Conservation (phyloP, 2,797 vertebrate species). For the Eleutherodactylus coqui region DNA sequence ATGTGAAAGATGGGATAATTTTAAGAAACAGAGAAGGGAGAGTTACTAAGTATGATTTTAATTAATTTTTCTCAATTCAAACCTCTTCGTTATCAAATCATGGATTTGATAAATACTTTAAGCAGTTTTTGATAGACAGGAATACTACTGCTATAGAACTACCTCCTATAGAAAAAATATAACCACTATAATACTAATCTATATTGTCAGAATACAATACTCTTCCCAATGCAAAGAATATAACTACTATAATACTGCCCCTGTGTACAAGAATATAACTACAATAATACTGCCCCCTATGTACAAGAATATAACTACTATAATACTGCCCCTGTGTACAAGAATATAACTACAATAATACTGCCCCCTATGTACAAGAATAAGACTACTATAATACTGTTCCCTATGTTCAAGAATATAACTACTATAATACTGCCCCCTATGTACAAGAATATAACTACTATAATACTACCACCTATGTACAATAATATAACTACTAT, state of each 20-base stretch:
- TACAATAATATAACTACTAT: too few species aligned
- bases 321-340: not conserved
- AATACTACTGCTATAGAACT: not conserved
- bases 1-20: too few species aligned
- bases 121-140: not conserved
- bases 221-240: not conserved
- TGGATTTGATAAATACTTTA: not conserved
- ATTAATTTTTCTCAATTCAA: too few species aligned
- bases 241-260: constrained; percentile 10
- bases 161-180: not conserved
- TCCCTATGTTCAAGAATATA: not conserved
- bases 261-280: constrained; percentile 4
- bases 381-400: constrained; percentile 6
- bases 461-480: not conserved
- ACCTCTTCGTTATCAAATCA: too few species aligned
- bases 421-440: too few species aligned
- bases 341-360: constrained; percentile 7
- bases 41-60: too few species aligned
- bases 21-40: too few species aligned
- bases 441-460: not conserved
- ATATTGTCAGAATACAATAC: not conserved
- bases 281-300: constrained; percentile 1
- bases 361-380: not conserved
- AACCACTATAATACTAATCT: not conserved
- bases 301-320: not conserved